Percentiles rank a stretch among this genome's conserved stretches.
phyloP scores from a whole-genome alignment of 2,888 invertebrate species.

The Eretmocerus hayati region DNA sequence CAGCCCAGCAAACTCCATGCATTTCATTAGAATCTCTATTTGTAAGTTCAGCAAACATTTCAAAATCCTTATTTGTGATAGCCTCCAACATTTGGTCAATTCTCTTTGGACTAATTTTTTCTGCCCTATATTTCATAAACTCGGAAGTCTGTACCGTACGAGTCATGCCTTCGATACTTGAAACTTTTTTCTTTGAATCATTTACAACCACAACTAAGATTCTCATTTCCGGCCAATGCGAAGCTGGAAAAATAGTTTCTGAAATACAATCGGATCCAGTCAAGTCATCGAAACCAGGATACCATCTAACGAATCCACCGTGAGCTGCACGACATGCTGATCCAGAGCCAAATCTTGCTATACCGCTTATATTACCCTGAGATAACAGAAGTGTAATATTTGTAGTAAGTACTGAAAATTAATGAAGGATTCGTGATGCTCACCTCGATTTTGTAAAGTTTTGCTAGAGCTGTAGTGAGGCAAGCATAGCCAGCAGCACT shows the following conservation, averaged over 20 bases:
- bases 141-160: conserved; percentile 72
- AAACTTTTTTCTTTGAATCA: conserved; percentile 73
- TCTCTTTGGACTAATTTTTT: conserved; percentile 66
- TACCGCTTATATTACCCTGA: conserved; percentile 64
- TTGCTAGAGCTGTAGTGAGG: conserved; percentile 61
- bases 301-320: conserved; percentile 95
- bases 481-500: conserved; percentile 98
- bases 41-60: conserved; percentile 62
- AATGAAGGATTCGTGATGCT: background rate
- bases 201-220: conserved; percentile 78
- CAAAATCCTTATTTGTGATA: conserved; percentile 12
- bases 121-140: conserved; percentile 67
- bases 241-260: conserved; percentile 61
- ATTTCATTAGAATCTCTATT: conserved; percentile 98
- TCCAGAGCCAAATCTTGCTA: conserved; percentile 86
- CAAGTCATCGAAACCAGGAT: conserved; percentile 55
- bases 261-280: conserved; percentile 74
- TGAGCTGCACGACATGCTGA: conserved; percentile 92
- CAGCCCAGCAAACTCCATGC: conserved; percentile 88
- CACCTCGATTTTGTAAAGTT: conserved; percentile 64
- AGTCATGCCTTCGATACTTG: conserved; percentile 88
- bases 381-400: background rate
- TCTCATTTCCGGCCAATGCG: conserved; percentile 87
- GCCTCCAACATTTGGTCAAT: conserved; percentile 51
- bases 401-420: background rate